Conservation (phyloP, 2,888 invertebrate genomes). For the Arrhopalites spinosus region DNA sequence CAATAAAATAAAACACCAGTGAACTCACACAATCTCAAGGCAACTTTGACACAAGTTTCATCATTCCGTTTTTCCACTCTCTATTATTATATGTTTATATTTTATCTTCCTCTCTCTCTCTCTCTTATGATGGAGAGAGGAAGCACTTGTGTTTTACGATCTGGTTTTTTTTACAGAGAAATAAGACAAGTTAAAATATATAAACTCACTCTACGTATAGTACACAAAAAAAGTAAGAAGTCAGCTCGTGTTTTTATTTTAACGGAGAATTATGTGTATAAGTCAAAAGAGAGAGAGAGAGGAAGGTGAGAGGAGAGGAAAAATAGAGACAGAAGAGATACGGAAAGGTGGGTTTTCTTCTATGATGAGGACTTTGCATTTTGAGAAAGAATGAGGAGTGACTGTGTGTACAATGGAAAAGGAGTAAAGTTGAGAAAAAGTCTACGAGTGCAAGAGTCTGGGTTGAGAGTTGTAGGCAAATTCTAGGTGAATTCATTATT, state of each 20-base stretch:
- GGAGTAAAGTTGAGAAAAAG: slow-evolving; percentile 7
- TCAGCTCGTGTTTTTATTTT: slow-evolving; percentile 5
- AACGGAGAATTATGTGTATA: not conserved
- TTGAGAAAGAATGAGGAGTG: slow-evolving; percentile 30
- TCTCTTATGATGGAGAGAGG: not conserved
- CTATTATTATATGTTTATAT: no score
- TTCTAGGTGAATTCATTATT: slow-evolving; percentile 54
- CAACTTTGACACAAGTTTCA: not conserved
- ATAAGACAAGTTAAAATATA: no score
- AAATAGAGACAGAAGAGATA: slow-evolving; percentile 24
- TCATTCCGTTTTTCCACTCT: not conserved
- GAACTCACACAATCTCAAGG: not conserved
- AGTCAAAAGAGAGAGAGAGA: not conserved
- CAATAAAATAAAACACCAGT: not conserved
- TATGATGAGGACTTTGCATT: slow-evolving; percentile 13
- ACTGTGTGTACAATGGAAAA: slow-evolving; percentile 23
- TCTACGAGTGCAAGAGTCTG: slow-evolving; percentile 17
- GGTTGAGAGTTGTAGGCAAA: slow-evolving; percentile 37
- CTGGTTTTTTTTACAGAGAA: no score
- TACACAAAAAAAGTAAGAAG: not conserved
- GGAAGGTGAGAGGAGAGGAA: not conserved
- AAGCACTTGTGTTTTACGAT: not conserved
- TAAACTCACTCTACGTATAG: no score
- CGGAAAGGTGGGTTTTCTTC: slow-evolving; percentile 25
- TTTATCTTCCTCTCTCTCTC: not conserved